A percentile compares a stretch with the other conserved stretches of the same genome.
Conservation (phyloP, 2,113 vertebrate species). For the Calyptommatus sinebrachiatus region DNA sequence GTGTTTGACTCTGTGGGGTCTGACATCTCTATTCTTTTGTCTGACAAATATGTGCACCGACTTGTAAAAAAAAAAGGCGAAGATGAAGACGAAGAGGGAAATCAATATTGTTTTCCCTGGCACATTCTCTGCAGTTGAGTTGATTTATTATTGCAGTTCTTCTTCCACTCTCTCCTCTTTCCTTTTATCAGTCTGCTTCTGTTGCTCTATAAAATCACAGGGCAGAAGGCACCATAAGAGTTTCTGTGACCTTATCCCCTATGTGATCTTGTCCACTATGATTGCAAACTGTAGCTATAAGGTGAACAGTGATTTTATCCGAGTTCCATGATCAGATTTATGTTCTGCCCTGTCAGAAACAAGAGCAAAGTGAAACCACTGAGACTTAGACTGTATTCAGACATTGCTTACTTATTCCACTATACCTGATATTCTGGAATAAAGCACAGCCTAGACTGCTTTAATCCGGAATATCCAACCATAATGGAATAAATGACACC, state of each 20-base stretch:
- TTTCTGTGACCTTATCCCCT: conserved; percentile 61
- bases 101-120: conserved; percentile 72
- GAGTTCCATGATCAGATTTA: conserved; percentile 49
- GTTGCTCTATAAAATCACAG: conserved; percentile 66
- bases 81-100: conserved; percentile 60
- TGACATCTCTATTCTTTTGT: conserved; percentile 73
- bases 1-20: conserved; percentile 51
- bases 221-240: conserved; percentile 55
- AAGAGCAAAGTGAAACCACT: conserved; percentile 39
- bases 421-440: too few species aligned
- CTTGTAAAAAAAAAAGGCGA: conserved; percentile 56
- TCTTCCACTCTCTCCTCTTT: conserved; percentile 39
- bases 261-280: conserved; percentile 62
- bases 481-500: too few species aligned
- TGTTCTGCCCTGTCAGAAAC: conserved; percentile 43
- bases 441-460: too few species aligned
- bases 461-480: too few species aligned
- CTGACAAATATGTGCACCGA: conserved; percentile 73
- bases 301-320: conserved; percentile 55
- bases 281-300: conserved; percentile 53
- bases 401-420: too few species aligned
- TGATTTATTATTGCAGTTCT: conserved; percentile 67
- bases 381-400: not conserved
- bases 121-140: conserved; percentile 68
- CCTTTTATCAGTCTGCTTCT: conserved; percentile 61